Evolutionary conservation across 2,888 invertebrate species (phyloP), one percentile per base, ranked within the genome.

Genomic region (Latrodectus hesperus): DNA sequence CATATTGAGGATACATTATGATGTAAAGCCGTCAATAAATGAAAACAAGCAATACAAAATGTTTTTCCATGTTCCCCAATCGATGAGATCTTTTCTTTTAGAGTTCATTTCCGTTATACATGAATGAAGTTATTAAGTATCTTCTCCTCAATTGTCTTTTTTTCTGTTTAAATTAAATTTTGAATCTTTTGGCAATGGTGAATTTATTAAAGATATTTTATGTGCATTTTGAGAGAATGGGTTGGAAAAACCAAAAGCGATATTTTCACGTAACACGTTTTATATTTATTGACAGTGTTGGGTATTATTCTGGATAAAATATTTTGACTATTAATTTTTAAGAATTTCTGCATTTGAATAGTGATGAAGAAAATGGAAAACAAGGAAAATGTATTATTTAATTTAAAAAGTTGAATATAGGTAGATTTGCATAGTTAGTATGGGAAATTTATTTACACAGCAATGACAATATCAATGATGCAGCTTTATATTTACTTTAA

Each of bases 141-240:
- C 16, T 67, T 17, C 51, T 14, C 51, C 38, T 55, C 17, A 81
- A 64, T 38, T 38, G 65, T n/a, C 53, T 74, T 81, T 65, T 74
- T n/a, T n/a, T n/a, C n/a, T n/a, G n/a, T n/a, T 81, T 67, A 81
- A 81, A 81, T 81, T 81, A 81, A 81, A 74, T 81, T 74, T 73
- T 52, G 71, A 71, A 71, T 70, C 72, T 72, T 72, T 81, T 81
- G 60, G 52, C 64, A 71, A 51, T 26, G 14, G 16, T 16, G 53
- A 53, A 65, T 49, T 64, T 81, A 26, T 17, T 14, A 65, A 60
- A 49, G 67, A 12, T 26, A 55, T 49, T 53, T 51, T 14, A 67
- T 52, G 53, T 17, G 71, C 52, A 14, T 49, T 64, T 60, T 17
- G 64, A 17, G 72, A 51, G 74, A 65, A 74, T 74, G 67, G 65